These are phyloP conservation scores for Allygus modestus DNA, from an alignment of 2,888 invertebrate genomes.

Conservation along the genomic window DNA sequence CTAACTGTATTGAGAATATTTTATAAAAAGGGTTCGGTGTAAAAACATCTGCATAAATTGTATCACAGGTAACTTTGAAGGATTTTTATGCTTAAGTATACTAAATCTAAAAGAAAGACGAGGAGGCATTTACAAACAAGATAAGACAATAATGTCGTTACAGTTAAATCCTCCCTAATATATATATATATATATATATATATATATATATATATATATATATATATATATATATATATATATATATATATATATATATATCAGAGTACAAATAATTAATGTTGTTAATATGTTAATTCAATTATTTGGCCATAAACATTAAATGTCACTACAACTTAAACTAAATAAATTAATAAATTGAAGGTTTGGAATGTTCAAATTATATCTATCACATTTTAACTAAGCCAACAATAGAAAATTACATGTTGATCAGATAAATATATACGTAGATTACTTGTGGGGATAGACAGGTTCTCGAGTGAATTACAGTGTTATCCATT, in stretches of 20 bases:
- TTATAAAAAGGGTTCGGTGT: constrained; percentile 48
- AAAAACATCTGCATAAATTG: constrained; percentile 37
- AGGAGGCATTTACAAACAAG: constrained; percentile 1
- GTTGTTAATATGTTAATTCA: constrained; percentile 13
- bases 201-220: too few relatives aligned
- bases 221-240: too few relatives aligned
- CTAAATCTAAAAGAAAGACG: constrained; percentile 45
- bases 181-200: too few relatives aligned
- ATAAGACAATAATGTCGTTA: constrained; percentile 16
- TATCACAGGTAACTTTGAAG: constrained; percentile 57
- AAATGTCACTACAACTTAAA: constrained; percentile 26
- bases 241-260: too few relatives aligned
- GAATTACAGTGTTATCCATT: too few relatives aligned
- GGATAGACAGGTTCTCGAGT: constrained; percentile 2
- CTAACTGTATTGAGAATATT: neutral
- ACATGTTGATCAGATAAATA: neutral
- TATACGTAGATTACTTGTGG: neutral
- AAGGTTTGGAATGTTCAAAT: constrained; percentile 40
- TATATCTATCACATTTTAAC: constrained; percentile 26
- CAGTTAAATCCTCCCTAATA: neutral
- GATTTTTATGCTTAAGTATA: constrained; percentile 45
- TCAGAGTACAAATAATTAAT: constrained; percentile 8
- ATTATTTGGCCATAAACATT: constrained; percentile 39
- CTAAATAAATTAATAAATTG: constrained; percentile 39
- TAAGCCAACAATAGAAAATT: constrained; percentile 32